A percentile compares a stretch with the other conserved stretches of the same genome.
Conservation (phyloP, 2,797 vertebrate species). For the Momotus momota region DNA sequence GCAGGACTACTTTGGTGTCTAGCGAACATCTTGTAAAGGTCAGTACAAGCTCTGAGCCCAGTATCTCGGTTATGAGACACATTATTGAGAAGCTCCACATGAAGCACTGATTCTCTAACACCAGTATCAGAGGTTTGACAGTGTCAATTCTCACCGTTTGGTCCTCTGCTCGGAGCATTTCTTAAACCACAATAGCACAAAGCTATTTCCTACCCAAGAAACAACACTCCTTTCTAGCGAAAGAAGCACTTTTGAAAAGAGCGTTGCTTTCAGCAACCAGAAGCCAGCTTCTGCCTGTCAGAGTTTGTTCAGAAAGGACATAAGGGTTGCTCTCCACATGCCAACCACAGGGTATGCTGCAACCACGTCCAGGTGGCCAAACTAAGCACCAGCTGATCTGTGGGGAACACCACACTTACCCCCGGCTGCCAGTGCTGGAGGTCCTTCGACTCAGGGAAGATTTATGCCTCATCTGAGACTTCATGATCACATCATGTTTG, state of each 20-base stretch:
- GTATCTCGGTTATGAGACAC: not conserved
- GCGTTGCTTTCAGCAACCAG: not conserved
- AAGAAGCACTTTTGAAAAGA: not conserved
- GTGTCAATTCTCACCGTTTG: not conserved
- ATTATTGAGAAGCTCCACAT: not conserved
- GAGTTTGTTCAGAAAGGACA: not conserved
- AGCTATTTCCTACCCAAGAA: not conserved
- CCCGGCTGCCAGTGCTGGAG: conserved; percentile 94
- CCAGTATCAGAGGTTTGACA: not conserved
- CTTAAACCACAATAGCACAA: not conserved
- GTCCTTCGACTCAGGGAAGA: conserved; percentile 94
- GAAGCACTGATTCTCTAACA: not conserved
- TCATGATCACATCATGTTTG: conserved; percentile 99
- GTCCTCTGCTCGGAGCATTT: not conserved
- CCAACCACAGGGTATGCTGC: not conserved
- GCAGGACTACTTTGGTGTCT: not conserved
- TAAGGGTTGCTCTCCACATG: accelerated
- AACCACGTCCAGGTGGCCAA: not conserved
- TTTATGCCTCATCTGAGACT: conserved; percentile 96
- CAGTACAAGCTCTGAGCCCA: not conserved
- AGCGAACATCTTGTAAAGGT: not conserved
- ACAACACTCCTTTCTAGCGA: not conserved
- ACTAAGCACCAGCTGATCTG: accelerated
- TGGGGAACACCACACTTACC: conserved; percentile 79
- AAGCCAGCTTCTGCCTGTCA: not conserved